Conservation (phyloP, 2,888 invertebrate species). For the Unio delphinus region DNA sequence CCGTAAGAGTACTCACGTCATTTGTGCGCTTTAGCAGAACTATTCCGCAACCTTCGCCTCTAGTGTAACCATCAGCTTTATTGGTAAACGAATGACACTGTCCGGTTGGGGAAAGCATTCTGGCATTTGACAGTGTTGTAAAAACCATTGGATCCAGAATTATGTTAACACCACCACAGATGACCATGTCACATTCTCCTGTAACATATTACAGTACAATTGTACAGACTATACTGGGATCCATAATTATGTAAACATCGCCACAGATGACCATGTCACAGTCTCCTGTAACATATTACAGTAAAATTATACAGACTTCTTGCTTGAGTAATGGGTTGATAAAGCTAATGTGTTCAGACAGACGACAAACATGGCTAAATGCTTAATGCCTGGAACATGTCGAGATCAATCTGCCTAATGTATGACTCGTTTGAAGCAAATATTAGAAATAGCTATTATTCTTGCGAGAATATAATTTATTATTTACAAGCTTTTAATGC, state of each 20-base stretch:
- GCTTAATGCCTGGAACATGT: too few relatives aligned
- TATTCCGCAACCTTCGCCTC: constrained; percentile 39
- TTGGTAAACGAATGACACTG: constrained; percentile 25
- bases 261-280: constrained; percentile 33
- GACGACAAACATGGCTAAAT: too few relatives aligned
- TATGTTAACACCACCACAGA: constrained; percentile 31
- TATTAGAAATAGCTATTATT: too few relatives aligned
- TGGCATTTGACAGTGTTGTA: constrained; percentile 13
- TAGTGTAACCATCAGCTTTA: constrained; percentile 34
- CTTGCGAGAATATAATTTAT: too few relatives aligned
- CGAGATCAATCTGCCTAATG: too few relatives aligned
- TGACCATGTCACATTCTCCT: constrained; percentile 38
- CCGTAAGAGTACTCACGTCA: constrained; percentile 11
- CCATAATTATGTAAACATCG: constrained; percentile 30
- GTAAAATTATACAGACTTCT: too few relatives aligned
- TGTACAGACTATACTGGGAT: too few relatives aligned
- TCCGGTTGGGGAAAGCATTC: constrained; percentile 35
- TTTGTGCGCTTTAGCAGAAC: constrained; percentile 29
- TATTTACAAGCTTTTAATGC: too few relatives aligned
- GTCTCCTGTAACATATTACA: constrained; percentile 21
- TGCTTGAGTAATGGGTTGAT: too few relatives aligned
- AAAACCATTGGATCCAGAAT: constrained; percentile 17
- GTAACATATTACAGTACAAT: neutral
- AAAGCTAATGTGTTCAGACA: too few relatives aligned
- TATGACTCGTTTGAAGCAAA: too few relatives aligned